phyloP scores from a whole-genome alignment of 2,113 vertebrate genomes.

The Platanista minor region DNA sequence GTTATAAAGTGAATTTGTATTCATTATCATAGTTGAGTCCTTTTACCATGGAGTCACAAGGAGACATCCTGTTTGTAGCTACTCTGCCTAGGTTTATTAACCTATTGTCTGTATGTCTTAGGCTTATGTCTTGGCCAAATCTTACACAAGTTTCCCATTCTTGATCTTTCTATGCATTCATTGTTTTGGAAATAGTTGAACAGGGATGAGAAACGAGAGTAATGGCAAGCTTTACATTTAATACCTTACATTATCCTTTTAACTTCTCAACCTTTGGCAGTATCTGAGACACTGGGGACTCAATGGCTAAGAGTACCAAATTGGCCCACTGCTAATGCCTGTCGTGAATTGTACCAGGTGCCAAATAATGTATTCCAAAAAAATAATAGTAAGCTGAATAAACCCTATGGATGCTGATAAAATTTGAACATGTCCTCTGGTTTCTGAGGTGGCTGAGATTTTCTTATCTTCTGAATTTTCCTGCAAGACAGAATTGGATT shows the following conservation, averaged over 20 bases:
- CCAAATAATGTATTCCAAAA: neutral
- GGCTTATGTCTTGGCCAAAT: neutral
- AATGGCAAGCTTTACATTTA: neutral
- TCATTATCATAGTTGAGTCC: neutral
- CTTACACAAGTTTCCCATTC: neutral
- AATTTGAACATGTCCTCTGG: neutral
- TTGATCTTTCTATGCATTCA: neutral
- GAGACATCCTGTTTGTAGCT: neutral
- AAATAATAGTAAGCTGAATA: neutral
- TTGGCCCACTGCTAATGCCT: neutral
- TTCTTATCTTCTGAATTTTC: constrained; percentile 30
- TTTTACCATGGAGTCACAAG: neutral
- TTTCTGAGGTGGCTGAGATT: neutral
- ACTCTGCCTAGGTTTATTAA: neutral
- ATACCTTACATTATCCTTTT: neutral
- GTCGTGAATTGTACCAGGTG: neutral
- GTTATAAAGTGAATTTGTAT: neutral
- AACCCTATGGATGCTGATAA: neutral
- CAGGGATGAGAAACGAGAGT: neutral
- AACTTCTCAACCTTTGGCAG: neutral
- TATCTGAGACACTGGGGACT: neutral
- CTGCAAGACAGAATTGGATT: neutral
- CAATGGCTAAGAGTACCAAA: neutral
- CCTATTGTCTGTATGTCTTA: neutral
- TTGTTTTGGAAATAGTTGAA: neutral